phyloP scores from a whole-genome alignment of 2,113 vertebrate species.

The Argyrosomus japonicus region DNA sequence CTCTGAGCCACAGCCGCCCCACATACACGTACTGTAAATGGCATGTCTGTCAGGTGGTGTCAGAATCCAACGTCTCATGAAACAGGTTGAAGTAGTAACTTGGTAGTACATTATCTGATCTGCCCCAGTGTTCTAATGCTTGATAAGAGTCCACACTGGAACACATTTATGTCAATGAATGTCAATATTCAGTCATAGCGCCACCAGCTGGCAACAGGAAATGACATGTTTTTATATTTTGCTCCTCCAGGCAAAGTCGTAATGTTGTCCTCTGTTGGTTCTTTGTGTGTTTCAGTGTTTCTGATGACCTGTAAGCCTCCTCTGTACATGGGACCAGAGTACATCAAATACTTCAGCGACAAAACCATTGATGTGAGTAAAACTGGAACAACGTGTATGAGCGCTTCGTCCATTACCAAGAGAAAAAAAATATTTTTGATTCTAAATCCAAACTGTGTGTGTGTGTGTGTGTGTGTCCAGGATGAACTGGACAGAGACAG shows the following conservation, averaged over 20 bases:
- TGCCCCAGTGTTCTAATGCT: too few species aligned
- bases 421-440: neutral
- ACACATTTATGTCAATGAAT: too few species aligned
- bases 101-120: too few species aligned
- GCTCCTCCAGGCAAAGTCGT: neutral
- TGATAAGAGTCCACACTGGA: too few species aligned
- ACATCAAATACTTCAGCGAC: conserved; percentile 97
- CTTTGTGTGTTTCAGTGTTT: conserved; percentile 85
- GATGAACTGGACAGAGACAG: conserved; percentile 93
- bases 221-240: too few species aligned
- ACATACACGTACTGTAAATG: too few species aligned
- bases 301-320: conserved; percentile 97
- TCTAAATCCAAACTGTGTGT: neutral
- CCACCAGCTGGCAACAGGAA: too few species aligned
- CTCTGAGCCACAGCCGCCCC: too few species aligned
- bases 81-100: too few species aligned
- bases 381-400: neutral
- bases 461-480: conserved; percentile 72
- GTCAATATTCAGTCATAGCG: too few species aligned
- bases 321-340: conserved; percentile 95
- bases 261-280: neutral
- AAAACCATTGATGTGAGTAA: conserved; percentile 94
- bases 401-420: neutral
- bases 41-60: too few species aligned
- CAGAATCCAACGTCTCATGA: too few species aligned